Evolutionary conservation across 1,140 invertebrate genomes (phyloP).

Genomic region (Macrobrachium rosenbergii): DNA sequence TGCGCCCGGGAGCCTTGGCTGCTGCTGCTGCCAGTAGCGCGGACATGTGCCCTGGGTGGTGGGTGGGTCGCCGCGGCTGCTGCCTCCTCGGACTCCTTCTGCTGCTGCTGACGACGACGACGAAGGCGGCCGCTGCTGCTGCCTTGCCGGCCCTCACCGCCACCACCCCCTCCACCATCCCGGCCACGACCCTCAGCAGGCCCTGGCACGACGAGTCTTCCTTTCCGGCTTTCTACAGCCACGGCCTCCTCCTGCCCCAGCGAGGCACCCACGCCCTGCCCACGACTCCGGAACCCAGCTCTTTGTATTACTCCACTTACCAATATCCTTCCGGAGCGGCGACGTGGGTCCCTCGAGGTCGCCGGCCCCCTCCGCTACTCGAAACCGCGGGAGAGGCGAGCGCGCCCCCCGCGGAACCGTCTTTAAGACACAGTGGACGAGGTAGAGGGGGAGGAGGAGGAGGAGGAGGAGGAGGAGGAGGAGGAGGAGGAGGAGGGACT

Average conservation of each 20-base stretch:
- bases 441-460: no score
- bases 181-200: background rate
- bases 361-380: no score
- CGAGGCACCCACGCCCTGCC: conserved; percentile 10
- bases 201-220: no score
- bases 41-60: conserved; percentile 63
- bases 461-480: no score
- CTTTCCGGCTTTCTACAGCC: no score
- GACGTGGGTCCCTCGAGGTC: no score
- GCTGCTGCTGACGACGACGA: background rate
- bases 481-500: no score
- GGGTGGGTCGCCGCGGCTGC: conserved; percentile 60
- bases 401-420: no score
- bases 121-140: background rate
- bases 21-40: conserved; percentile 49
- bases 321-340: no score
- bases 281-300: background rate
- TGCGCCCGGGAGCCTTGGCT: conserved; percentile 56
- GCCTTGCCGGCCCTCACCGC: background rate
- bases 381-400: no score
- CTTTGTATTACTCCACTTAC: background rate
- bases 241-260: background rate
- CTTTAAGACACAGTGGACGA: no score
- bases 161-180: background rate
- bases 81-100: conserved; percentile 53